These are phyloP conservation scores for Saccostrea glomerata DNA, from an alignment of 1,140 invertebrate species.

Conservation along the genomic window DNA sequence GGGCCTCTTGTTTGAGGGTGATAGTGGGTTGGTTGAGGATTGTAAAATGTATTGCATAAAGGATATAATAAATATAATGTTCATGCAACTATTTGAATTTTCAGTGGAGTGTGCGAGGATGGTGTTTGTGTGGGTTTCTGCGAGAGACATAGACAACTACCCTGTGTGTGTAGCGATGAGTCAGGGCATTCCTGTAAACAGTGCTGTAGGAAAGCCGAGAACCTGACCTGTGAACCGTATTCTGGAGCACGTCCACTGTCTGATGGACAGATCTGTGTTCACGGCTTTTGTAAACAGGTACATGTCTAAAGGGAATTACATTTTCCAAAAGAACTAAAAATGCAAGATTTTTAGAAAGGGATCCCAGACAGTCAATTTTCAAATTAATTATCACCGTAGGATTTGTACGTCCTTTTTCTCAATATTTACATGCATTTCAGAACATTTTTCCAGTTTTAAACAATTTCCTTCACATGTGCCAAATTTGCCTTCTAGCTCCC, in stretches of 20 bases:
- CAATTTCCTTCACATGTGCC: neutral
- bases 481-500: neutral
- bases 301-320: neutral
- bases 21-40: too few species aligned
- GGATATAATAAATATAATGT: too few species aligned
- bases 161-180: neutral
- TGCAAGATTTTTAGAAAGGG: too few species aligned
- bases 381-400: neutral
- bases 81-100: neutral
- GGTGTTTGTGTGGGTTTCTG: slow-evolving; percentile 23
- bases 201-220: neutral
- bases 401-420: neutral
- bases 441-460: neutral
- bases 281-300: slow-evolving; percentile 21
- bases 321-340: neutral
- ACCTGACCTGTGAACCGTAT: neutral
- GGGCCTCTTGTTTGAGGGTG: too few species aligned
- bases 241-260: neutral
- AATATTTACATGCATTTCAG: too few species aligned
- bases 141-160: neutral
- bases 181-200: neutral
- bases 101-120: neutral
- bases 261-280: neutral
- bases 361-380: too few species aligned
- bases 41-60: too few species aligned